Conservation (phyloP, 2,797 vertebrate genomes). For the Cynopterus sphinx region DNA sequence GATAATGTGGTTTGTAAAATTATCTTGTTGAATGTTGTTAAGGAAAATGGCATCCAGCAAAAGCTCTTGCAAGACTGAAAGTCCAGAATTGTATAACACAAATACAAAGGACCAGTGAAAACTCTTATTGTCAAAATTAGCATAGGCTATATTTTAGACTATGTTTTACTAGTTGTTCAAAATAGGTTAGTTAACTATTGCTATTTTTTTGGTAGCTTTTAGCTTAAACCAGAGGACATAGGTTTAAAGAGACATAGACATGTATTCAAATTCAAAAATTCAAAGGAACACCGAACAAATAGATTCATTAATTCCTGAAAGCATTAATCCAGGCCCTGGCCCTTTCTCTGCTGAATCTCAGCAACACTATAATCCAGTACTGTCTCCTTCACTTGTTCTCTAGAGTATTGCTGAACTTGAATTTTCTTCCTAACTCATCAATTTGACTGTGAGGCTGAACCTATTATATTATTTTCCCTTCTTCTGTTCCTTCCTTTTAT, state of each 20-base stretch:
- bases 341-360: background rate
- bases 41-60: background rate
- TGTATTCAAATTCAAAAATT: slow-evolving; percentile 7
- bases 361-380: background rate
- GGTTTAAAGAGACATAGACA: background rate
- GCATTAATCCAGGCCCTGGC: background rate
- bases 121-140: background rate
- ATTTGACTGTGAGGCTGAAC: background rate
- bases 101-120: background rate
- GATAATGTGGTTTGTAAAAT: slow-evolving; percentile 23
- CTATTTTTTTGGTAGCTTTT: background rate
- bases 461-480: background rate
- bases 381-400: background rate
- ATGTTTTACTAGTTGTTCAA: background rate
- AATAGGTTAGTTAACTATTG: background rate
- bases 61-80: background rate
- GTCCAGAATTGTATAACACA: background rate
- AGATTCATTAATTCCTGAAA: background rate
- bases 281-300: background rate
- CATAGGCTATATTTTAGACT: background rate
- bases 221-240: background rate
- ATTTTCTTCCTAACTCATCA: slow-evolving; percentile 22
- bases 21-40: background rate
- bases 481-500: background rate
- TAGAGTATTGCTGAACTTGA: background rate